Base-by-base conservation (phyloP, 2,797 vertebrate genomes). In the Poeciliopsis paucimaculata region DNA sequence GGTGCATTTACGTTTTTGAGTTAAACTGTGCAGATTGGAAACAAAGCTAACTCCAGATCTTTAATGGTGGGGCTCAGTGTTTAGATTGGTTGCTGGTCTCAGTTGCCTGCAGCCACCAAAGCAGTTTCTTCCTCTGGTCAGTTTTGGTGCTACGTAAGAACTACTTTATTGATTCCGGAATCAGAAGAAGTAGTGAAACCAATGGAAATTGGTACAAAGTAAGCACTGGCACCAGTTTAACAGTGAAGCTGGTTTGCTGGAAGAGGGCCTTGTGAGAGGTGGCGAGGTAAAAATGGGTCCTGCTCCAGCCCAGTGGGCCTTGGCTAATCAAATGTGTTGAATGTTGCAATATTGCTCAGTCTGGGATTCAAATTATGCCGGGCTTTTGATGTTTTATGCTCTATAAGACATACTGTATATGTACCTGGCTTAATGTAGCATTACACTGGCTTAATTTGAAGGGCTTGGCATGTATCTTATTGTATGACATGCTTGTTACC, bases 401-500 rank as follows among this genome's bases (percentile, higher is more conserved):
- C 28, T 8, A 45, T 28, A 66, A 3, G 28, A 34, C 26, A 39
- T 26, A 53, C 2, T n/a, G 4, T 26, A 2, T 11, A 31, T 28
- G 18, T 45, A 2, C 20, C 28, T 26, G 16, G 18, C n/a, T 39
- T 76, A 11, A 4, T 23, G 49, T 45, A 46, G 16, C 16, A 62
- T 23, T 15, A 55, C 43, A 23, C 3, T 41, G 73, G 3, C 12
- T 75, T 46, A 28, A 75, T 68, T 77, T 26, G 31, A 26, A 57
- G 12, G 47, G 36, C 11, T 39, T 66, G 23, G 20, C 64, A 28
- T 47, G 15, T 0, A 18, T 53, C 62, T 49, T 47, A 73, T 10
- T 72, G 57, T 36, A 9, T 20, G 77, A 83, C 78, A 79, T 12
- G 12, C 34, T 62, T 74, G 47, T 57, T 51, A 76, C 77, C 66